These are phyloP conservation scores for Aphelocoma californica DNA, from an alignment of 2,797 vertebrate species.

Conservation along the genomic window DNA sequence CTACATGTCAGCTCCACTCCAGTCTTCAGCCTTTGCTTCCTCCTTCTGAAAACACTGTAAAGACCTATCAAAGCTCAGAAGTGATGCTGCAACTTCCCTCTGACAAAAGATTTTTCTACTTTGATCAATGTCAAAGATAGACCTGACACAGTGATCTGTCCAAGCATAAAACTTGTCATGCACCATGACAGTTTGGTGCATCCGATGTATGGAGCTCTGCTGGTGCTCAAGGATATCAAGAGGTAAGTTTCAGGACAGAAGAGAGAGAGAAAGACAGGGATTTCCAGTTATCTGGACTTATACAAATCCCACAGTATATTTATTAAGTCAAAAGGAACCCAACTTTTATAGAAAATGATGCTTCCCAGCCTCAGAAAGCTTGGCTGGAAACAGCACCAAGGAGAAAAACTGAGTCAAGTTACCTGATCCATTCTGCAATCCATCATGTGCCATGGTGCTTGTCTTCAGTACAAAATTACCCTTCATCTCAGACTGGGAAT, in stretches of 20 bases:
- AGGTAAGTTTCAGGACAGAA: background rate
- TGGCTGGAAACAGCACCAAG: background rate
- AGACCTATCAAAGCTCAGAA: background rate
- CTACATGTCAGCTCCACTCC: background rate
- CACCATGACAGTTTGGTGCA: background rate
- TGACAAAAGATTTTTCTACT: background rate
- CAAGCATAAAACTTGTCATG: background rate
- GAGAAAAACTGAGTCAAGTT: background rate
- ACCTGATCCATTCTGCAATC: background rate
- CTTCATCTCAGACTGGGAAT: background rate
- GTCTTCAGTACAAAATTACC: constrained; percentile 1
- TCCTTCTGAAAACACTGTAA: background rate
- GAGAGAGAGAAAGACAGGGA: background rate
- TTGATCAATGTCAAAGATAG: background rate
- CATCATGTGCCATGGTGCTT: background rate
- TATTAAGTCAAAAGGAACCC: background rate
- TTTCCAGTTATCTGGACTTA: background rate
- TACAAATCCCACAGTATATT: background rate
- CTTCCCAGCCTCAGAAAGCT: background rate
- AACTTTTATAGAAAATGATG: background rate
- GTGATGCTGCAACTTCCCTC: background rate
- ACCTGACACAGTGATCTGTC: background rate
- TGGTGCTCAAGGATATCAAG: background rate
- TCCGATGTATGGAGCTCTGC: rapidly evolving
- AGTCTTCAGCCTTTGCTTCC: background rate